phyloP scores from a whole-genome alignment of 2,113 vertebrate genomes.

The Pantherophis guttatus region DNA sequence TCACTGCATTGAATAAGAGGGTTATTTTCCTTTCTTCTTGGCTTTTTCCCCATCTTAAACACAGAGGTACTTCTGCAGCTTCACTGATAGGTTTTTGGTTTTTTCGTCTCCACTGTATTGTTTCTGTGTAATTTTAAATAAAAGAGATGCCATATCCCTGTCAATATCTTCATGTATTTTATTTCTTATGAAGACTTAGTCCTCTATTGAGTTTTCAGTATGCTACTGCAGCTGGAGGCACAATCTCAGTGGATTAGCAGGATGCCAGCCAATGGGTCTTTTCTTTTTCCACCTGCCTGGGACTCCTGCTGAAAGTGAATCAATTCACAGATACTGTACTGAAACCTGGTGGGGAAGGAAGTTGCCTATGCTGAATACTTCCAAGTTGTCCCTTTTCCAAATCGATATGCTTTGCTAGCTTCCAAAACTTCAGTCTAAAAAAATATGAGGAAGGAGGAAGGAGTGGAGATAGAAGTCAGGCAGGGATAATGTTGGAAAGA shows the following conservation, averaged over 20 bases:
- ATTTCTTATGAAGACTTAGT: background rate
- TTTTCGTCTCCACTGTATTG: slow-evolving; percentile 31
- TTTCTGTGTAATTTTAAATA: slow-evolving; percentile 52
- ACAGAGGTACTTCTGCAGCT: background rate
- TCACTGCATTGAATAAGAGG: slow-evolving; percentile 12
- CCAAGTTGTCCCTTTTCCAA: background rate
- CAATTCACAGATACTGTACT: background rate
- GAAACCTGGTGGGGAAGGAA: background rate
- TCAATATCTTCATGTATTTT: background rate
- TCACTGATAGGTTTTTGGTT: background rate
- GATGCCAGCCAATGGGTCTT: background rate
- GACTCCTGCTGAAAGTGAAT: background rate
- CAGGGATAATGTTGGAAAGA: background rate
- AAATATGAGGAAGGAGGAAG: background rate
- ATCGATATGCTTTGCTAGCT: background rate
- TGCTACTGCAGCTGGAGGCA: background rate
- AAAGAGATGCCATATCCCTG: slow-evolving; percentile 15
- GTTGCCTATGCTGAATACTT: background rate
- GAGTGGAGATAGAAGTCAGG: background rate
- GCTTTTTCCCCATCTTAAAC: slow-evolving; percentile 6
- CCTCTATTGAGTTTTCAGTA: background rate
- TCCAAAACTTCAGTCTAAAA: background rate
- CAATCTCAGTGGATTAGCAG: background rate
- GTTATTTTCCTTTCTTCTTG: slow-evolving; percentile 13
- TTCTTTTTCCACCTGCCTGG: background rate